Evolutionary conservation across 2,888 invertebrate genomes (phyloP), one percentile per base, ranked within the genome.

Genomic region (Mamestra brassicae): DNA sequence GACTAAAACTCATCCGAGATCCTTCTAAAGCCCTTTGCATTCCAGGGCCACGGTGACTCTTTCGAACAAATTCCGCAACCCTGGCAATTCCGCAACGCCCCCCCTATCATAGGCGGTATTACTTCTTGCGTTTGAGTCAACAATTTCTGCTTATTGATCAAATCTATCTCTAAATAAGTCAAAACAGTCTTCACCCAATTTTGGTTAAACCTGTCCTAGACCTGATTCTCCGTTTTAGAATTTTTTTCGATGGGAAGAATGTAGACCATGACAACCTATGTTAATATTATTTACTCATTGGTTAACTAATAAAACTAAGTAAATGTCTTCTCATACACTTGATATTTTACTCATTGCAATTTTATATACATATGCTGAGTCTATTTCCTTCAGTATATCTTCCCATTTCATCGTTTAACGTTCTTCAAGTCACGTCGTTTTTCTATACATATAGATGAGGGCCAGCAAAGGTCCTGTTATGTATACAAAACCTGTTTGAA

Each of bases 371-470:
- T 71, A 52, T 64, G 5, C 10, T 45, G 36, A 47, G 34, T 58
- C 38, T 38, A 71, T 77, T 69, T 76, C 61, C 57, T 80, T 73
- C 58, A 57, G 65, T 67, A 61, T 54, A 58, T 73, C 45, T 66
- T 73, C 13, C 62, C 15, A 64, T 81, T 85, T 68, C 65, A 71
- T 73, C 73, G 73, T 68, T 72, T 63, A 78, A 74, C 57, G 60
- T 67, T 58, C 68, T 84, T 84, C 80, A 72, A 69, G 84, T 85
- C 84, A 82, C 84, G 81, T 85, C 70, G 70, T 65, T 74, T 81
- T 87, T 80, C 78, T 67, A 87, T 87, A 84, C 83, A 87, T 87
- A 85, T 71, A 75, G 70, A 87, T 81, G 77, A 85, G 78, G 72
- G 60, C 54, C 45, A 69, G 55, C 47, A 64, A 42, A 84, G 50